Percentiles rank a stretch among this genome's conserved stretches.
phyloP scores from a whole-genome alignment of 2,113 vertebrate species.

The Galemys pyrenaicus region DNA sequence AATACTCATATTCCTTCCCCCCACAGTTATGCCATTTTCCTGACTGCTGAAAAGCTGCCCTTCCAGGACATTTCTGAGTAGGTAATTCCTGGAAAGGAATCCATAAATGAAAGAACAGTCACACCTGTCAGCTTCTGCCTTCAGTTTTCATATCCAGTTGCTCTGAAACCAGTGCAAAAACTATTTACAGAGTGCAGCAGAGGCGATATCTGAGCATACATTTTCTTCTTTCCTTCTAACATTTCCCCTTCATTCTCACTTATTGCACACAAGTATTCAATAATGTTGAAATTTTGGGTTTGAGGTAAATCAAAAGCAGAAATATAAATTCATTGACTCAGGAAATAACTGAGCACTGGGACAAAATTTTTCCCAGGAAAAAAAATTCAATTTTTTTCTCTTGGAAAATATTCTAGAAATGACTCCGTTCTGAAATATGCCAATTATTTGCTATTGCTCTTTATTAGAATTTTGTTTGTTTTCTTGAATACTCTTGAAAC shows the following conservation, averaged over 20 bases:
- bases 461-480: background rate
- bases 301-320: conserved; percentile 5
- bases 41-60: background rate
- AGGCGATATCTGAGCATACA: background rate
- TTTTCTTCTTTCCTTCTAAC: background rate
- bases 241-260: background rate
- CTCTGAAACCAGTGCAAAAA: background rate
- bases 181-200: background rate
- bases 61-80: background rate
- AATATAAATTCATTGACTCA: conserved; percentile 11
- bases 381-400: background rate
- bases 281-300: background rate
- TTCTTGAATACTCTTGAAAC: conserved; percentile 24
- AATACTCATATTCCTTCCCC: background rate
- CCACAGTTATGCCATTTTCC: conserved; percentile 13
- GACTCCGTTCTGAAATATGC: background rate
- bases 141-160: conserved; percentile 38
- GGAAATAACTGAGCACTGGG: background rate
- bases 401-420: background rate
- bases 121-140: conserved; percentile 18
- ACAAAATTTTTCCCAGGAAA: background rate
- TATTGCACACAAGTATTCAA: background rate
- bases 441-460: background rate
- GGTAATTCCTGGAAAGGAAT: conserved; percentile 29
- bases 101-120: background rate